Evolutionary conservation across 1,140 invertebrate species (phyloP), one percentile per base, ranked within the genome.

Genomic region (Drosophila simulans): DNA sequence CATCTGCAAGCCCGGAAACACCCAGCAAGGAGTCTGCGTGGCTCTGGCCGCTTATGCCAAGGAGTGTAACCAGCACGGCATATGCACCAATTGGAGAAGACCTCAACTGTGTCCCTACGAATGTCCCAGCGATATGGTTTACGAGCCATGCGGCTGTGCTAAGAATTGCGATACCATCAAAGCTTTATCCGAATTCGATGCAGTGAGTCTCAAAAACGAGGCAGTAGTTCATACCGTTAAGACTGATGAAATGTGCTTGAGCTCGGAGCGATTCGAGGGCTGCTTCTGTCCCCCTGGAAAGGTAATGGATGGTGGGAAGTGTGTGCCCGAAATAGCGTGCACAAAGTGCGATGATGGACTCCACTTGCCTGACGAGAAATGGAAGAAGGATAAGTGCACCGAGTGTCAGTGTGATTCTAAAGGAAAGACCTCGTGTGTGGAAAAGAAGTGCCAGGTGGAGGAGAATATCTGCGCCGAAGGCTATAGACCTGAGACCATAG

Each of bases 221-320:
- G 58, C 58, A 0, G 59, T 91, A 0, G 93, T 93, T 27, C 91
- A 93, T 17, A 93, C 93, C 0, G 71, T 91, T 2, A 92, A 92
- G 27, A 92, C 92, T 20, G 93, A 92, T 8, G 91, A 92, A 5
- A 92, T 93, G 53, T 97, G 95, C 65, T 68, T 88, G 3, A 91
- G 53, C 89, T 37, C 92, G 91, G 55, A 92, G 92, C 5, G 93
- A 93, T 27, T 88, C 34, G 97, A 98, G 88, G 97, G 97, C 5
- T 98, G 97, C 91, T 97, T 96, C 93, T 98, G 97, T 93, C 95
- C 96, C 2, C 83, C 94, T 45, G 94, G 94, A 53, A 94, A 95
- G 88, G 94, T 96, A 35, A 78, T 92, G 69, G 88, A 92, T 17
- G 92, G 89, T 37, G 90, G 82, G 7, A 92, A 92, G 35, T 94